These are phyloP conservation scores for Labroides dimidiatus DNA, from an alignment of 2,797 vertebrate genomes.

Conservation along the genomic window DNA sequence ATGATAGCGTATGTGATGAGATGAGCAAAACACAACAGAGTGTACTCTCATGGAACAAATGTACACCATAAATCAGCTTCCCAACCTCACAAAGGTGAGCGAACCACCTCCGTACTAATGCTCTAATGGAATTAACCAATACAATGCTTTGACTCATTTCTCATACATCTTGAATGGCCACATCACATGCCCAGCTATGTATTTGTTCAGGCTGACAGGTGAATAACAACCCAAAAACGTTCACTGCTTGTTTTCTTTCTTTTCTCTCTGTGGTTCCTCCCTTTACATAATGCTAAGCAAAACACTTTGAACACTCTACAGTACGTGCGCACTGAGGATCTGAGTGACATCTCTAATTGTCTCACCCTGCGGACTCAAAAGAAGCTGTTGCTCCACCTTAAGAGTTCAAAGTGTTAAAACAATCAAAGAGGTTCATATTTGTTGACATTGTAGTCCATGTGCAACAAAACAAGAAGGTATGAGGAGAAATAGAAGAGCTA, in stretches of 20 bases:
- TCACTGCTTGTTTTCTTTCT: slow-evolving; percentile 23
- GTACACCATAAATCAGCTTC: slow-evolving; percentile 2
- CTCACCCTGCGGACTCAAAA: slow-evolving; percentile 17
- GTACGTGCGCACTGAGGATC: slow-evolving; percentile 31
- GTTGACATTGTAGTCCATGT: slow-evolving; percentile 11
- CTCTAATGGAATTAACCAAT: slow-evolving; percentile 20
- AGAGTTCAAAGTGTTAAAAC: slow-evolving; percentile 4
- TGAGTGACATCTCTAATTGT: slow-evolving; percentile 30
- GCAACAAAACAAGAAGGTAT: slow-evolving; percentile 36
- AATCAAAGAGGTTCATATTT: slow-evolving; percentile 4
- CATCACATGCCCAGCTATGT: slow-evolving; percentile 34
- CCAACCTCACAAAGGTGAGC: slow-evolving; percentile 5
- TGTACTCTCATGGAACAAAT: neutral
- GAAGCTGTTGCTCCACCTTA: neutral
- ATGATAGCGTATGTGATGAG: neutral
- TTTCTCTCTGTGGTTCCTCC: slow-evolving; percentile 5
- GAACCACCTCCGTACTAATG: neutral
- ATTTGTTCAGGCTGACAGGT: slow-evolving; percentile 48
- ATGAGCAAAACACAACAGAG: neutral
- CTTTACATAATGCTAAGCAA: slow-evolving; percentile 22
- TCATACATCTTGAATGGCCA: slow-evolving; percentile 10
- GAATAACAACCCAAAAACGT: slow-evolving; percentile 52
- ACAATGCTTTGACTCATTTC: slow-evolving; percentile 17
- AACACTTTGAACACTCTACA: slow-evolving; percentile 44
- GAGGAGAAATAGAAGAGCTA: slow-evolving; percentile 55